Evolutionary conservation across 2,888 invertebrate species (phyloP).

Genomic region (Epinotia ramella): DNA sequence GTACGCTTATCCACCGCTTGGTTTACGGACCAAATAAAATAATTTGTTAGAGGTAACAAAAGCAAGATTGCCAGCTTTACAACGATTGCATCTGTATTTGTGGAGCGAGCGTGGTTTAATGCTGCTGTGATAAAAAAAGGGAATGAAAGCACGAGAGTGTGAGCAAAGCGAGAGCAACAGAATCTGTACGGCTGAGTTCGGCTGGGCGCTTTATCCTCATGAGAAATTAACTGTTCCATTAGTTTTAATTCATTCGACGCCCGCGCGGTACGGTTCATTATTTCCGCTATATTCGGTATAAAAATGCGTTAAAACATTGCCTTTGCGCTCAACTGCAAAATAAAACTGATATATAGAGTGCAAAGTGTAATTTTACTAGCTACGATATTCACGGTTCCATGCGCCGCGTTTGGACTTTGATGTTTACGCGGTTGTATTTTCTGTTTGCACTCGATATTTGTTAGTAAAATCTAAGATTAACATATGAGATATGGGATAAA

Average conservation of each 20-base stretch:
- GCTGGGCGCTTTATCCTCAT: constrained; percentile 76
- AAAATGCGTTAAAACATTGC: constrained; percentile 74
- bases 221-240: constrained; percentile 85
- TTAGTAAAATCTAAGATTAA: neutral
- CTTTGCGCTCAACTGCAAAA: constrained; percentile 62
- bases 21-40: constrained; percentile 43
- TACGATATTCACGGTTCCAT: constrained; percentile 43
- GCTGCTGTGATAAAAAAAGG: constrained; percentile 38
- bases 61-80: constrained; percentile 44
- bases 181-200: constrained; percentile 67
- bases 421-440: neutral
- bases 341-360: constrained; percentile 63
- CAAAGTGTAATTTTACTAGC: constrained; percentile 54
- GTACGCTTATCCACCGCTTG: constrained; percentile 28
- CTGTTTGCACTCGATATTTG: neutral
- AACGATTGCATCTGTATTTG: constrained; percentile 43
- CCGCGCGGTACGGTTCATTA: constrained; percentile 72
- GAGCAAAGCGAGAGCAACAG: constrained; percentile 52
- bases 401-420: neutral
- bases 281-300: constrained; percentile 74
- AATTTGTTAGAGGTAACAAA: constrained; percentile 46
- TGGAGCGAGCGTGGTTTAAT: constrained; percentile 30
- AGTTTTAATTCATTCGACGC: constrained; percentile 83
- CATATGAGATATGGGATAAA: neutral
- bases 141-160: constrained; percentile 35